Conservation (phyloP, 2,888 invertebrate genomes). For the Scaptomyza cyrtandrae region DNA sequence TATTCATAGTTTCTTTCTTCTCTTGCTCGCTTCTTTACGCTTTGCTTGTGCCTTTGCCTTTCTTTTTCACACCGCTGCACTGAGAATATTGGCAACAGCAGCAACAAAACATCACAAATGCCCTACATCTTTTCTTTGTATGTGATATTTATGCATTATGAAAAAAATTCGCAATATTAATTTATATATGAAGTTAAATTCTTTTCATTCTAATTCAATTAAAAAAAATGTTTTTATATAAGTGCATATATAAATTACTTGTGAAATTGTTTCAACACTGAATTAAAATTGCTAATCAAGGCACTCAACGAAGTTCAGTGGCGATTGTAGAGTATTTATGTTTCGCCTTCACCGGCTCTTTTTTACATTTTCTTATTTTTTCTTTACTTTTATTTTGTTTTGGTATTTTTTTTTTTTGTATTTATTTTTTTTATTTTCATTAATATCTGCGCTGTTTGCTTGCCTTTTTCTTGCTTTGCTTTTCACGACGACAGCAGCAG, state of each 20-base stretch:
- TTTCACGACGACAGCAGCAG: conserved; percentile 48
- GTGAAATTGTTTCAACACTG: not conserved
- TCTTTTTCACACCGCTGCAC: conserved; percentile 66
- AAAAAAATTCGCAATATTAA: not conserved
- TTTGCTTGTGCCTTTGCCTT: conserved; percentile 56
- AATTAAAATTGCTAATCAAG: not conserved
- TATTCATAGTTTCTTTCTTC: conserved; percentile 70
- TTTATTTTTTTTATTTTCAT: conserved; percentile 63
- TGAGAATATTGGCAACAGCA: conserved; percentile 67
- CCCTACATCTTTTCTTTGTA: conserved; percentile 77
- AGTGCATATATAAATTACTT: not conserved
- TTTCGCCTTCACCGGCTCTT: conserved; percentile 17
- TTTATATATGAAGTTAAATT: not conserved
- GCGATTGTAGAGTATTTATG: conserved; percentile 49
- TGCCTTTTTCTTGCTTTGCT: conserved; percentile 66
- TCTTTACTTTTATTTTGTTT: conserved; percentile 56
- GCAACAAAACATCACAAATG: conserved; percentile 45
- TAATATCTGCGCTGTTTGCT: conserved; percentile 74
- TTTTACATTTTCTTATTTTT: conserved; percentile 62
- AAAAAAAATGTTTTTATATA: not conserved
- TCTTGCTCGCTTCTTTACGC: conserved; percentile 61
- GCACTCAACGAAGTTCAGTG: not conserved
- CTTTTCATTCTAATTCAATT: not conserved
- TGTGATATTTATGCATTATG: conserved; percentile 39
- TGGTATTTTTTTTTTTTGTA: conserved; percentile 28